Conservation (phyloP, 2,113 vertebrate species). For the crab-eating macaque (Macaca fascicularis) region T2T-MFA8v1.1 NC_088385.1:69320501-69321000, state of each 20-base stretch:
- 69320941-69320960: neutral
- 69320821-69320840: neutral
- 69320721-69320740: neutral
- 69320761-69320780: neutral
- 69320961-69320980: neutral
- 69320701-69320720: neutral
- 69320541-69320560: neutral
- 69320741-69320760: neutral
- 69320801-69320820: neutral
- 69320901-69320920: neutral
- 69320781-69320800: neutral
- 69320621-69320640: neutral
- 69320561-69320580: neutral
- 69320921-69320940: neutral
- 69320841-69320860: constrained; percentile 8
- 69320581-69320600: constrained; percentile 31
- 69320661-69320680: neutral
- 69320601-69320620: neutral
- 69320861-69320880: neutral
- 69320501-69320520: neutral
- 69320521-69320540: neutral
- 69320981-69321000: neutral
- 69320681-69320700: neutral
- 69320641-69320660: neutral
- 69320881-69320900: neutral